A percentile compares a stretch with the other conserved stretches of the same genome.
Evolutionary conservation across 2,888 invertebrate genomes (phyloP).

Genomic region (Rhorus exstirpatorius): DNA sequence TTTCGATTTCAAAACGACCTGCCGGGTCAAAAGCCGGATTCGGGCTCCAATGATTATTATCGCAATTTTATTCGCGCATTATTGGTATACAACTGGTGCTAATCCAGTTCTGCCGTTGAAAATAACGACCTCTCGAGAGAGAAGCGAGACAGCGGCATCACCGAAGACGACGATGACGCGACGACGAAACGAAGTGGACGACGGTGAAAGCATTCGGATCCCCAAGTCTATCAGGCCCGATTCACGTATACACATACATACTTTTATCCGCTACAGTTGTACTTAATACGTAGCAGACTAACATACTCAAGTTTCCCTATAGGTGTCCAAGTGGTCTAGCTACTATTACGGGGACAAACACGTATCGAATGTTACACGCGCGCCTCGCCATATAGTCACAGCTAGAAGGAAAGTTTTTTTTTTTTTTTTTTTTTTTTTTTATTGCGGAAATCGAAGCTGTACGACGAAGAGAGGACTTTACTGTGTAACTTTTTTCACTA

Average conservation of each 20-base stretch:
- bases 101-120: neutral
- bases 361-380: conserved; percentile 66
- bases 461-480: conserved; percentile 27
- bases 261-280: conserved; percentile 12
- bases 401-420: conserved; percentile 58
- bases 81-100: conserved; percentile 1
- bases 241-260: neutral
- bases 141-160: conserved; percentile 27
- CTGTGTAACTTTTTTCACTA: neutral
- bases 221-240: conserved; percentile 22
- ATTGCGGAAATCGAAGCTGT: conserved; percentile 61
- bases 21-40: conserved; percentile 49
- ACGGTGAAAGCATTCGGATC: conserved; percentile 67
- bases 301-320: conserved; percentile 59
- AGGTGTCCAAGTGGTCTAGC: conserved; percentile 40
- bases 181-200: conserved; percentile 41
- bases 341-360: conserved; percentile 65
- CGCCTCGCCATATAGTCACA: conserved; percentile 28
- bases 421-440: too few species aligned
- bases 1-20: conserved; percentile 30
- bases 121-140: conserved; percentile 51
- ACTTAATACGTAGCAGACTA: conserved; percentile 24
- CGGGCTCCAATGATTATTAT: neutral
- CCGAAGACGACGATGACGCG: conserved; percentile 27
- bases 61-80: neutral